A percentile compares a stretch with the other conserved stretches of the same genome.
These are phyloP conservation scores for Girardinus metallicus DNA, from an alignment of 2,797 vertebrate species.

Conservation along the genomic window DNA sequence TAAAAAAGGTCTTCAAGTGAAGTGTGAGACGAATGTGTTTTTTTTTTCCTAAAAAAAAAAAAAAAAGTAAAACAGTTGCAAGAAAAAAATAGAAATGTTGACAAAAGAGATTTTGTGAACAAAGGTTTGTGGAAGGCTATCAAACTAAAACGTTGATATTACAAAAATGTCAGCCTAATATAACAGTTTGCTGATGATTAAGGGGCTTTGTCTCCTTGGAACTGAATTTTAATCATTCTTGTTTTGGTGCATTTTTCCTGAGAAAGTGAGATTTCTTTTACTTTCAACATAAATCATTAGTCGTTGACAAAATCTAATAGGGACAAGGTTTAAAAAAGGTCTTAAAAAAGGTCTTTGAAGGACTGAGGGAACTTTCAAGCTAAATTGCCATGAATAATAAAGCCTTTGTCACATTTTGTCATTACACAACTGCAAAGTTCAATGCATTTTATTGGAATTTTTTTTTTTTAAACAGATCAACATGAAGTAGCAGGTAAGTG, in stretches of 20 bases:
- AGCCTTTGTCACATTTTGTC: neutral
- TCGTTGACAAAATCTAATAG: neutral
- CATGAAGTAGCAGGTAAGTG: neutral
- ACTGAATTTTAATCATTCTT: neutral
- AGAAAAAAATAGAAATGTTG: neutral
- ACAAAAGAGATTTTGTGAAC: neutral
- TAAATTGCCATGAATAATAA: neutral
- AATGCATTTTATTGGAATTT: neutral
- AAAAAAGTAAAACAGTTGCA: neutral
- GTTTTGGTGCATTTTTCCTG: neutral
- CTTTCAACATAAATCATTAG: neutral
- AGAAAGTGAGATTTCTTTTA: neutral
- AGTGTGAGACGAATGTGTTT: neutral
- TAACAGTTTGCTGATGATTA: neutral
- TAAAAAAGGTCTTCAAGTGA: neutral
- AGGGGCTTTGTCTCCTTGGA: neutral
- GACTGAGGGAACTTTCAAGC: neutral
- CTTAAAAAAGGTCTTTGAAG: neutral
- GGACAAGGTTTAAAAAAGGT: neutral
- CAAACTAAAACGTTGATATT: neutral
- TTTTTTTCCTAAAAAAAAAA: neutral
- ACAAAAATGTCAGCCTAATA: neutral
- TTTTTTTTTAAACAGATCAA: neutral
- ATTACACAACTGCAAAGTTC: neutral
- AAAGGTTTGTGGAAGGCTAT: neutral